A percentile compares a stretch with the other conserved stretches of the same genome.
phyloP scores from a whole-genome alignment of 2,113 vertebrate genomes.

The Elaphurus davidianus region DNA sequence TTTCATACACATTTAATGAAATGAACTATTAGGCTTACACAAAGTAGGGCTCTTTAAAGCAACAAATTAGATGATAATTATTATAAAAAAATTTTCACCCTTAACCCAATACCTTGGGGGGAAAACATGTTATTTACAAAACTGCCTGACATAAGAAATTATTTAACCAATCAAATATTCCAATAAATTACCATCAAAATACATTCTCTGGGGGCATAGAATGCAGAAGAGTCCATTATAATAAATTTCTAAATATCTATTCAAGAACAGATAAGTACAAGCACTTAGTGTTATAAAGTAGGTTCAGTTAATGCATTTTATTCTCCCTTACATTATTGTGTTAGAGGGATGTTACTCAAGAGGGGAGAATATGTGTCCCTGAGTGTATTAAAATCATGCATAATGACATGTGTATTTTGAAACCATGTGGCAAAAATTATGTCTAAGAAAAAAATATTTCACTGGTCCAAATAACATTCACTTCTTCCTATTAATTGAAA shows the following conservation, averaged over 20 bases:
- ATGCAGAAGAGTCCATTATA: not conserved
- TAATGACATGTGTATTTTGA: conserved; percentile 24
- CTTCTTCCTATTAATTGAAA: not conserved
- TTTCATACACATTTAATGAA: conserved; percentile 30
- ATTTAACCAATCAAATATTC: not conserved
- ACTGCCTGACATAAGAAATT: conserved; percentile 21
- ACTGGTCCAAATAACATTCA: not conserved
- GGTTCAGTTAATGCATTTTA: conserved; percentile 17
- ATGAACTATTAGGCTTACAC: not conserved
- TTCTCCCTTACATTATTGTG: not conserved
- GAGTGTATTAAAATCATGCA: conserved; percentile 30
- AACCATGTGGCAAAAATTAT: conserved; percentile 50
- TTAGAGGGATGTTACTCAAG: conserved; percentile 4
- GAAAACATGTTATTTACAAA: not conserved
- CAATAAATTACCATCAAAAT: not conserved
- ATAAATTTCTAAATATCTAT: not conserved
- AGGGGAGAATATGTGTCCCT: not conserved
- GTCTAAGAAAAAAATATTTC: conserved; percentile 15
- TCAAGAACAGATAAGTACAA: not conserved
- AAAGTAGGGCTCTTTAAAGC: conserved; percentile 14
- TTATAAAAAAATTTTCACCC: not conserved
- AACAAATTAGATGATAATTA: conserved; percentile 28
- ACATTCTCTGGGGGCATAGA: not conserved
- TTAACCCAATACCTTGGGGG: not conserved
- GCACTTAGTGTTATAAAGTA: not conserved